These are phyloP conservation scores for Anas platyrhynchos DNA, from an alignment of 2,113 vertebrate genomes.

Conservation along the genomic window DNA sequence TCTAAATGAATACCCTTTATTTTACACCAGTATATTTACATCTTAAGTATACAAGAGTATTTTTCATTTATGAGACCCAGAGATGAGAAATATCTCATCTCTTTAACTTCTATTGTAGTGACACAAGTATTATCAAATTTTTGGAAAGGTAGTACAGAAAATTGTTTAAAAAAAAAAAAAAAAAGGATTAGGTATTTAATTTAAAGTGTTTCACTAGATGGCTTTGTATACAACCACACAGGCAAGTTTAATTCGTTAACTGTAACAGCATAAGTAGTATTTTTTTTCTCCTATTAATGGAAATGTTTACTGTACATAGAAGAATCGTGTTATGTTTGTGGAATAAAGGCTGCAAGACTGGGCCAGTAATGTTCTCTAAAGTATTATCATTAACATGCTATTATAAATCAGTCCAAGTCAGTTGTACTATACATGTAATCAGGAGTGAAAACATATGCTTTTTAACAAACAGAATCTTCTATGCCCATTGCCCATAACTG, in stretches of 20 bases:
- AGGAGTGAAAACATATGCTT: background rate
- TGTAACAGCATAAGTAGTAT: background rate
- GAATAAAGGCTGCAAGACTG: background rate
- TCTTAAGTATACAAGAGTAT: background rate
- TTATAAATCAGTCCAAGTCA: background rate
- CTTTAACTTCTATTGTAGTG: background rate
- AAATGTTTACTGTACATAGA: background rate
- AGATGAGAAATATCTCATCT: background rate
- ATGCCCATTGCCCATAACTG: background rate
- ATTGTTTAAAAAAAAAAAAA: background rate
- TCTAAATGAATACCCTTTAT: background rate
- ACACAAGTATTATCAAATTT: background rate
- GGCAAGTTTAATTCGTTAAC: background rate
- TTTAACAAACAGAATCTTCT: background rate
- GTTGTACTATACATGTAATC: background rate
- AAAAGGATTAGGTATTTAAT: background rate
- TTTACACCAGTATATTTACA: background rate
- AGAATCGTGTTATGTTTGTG: background rate
- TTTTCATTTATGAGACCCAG: background rate
- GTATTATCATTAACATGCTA: background rate
- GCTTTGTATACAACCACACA: background rate
- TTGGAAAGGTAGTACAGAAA: background rate
- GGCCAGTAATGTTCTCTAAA: background rate
- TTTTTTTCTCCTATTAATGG: background rate
- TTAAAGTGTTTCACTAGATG: background rate